Evolutionary conservation across 1,140 invertebrate species (phyloP).

Genomic region (Batillaria attramentaria): DNA sequence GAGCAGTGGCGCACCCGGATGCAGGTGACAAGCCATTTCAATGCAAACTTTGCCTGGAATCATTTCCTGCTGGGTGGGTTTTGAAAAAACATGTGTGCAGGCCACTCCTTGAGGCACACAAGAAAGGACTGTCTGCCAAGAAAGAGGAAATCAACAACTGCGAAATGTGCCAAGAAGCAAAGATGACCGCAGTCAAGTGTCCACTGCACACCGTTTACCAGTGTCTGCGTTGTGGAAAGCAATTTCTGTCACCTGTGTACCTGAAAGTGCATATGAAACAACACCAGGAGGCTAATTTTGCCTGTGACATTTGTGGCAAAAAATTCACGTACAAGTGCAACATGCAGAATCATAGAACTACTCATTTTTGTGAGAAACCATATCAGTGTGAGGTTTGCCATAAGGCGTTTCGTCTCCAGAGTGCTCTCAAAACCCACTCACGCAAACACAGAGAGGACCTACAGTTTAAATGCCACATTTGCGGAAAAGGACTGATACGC

Average conservation of each 20-base stretch:
- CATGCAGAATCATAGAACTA: conserved; percentile 4
- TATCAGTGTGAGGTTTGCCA: conserved; percentile 16
- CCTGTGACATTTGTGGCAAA: conserved; percentile 30
- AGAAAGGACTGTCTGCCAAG: neutral
- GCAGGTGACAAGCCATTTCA: neutral
- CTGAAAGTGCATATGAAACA: conserved; percentile 21
- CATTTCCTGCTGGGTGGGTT: neutral
- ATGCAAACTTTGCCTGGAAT: neutral
- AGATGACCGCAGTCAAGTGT: neutral
- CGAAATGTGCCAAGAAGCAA: neutral
- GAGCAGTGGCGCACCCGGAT: conserved; percentile 1
- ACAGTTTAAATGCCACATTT: conserved; percentile 18
- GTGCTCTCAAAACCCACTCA: neutral
- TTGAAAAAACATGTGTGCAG: conserved; percentile 22
- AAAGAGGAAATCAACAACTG: conserved; percentile 1
- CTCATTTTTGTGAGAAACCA: conserved; percentile 22
- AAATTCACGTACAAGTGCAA: conserved; percentile 25
- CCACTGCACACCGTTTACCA: neutral
- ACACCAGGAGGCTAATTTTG: conserved; percentile 25
- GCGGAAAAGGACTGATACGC: conserved; percentile 24
- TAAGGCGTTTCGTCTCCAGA: conserved; percentile 8
- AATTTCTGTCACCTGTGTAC: conserved; percentile 1
- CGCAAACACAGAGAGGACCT: conserved; percentile 12
- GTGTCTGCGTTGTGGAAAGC: conserved; percentile 4
- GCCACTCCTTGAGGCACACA: conserved; percentile 4